Base-by-base conservation (phyloP, 1,140 invertebrate genomes). In the Eurytemora carolleeae region DNA sequence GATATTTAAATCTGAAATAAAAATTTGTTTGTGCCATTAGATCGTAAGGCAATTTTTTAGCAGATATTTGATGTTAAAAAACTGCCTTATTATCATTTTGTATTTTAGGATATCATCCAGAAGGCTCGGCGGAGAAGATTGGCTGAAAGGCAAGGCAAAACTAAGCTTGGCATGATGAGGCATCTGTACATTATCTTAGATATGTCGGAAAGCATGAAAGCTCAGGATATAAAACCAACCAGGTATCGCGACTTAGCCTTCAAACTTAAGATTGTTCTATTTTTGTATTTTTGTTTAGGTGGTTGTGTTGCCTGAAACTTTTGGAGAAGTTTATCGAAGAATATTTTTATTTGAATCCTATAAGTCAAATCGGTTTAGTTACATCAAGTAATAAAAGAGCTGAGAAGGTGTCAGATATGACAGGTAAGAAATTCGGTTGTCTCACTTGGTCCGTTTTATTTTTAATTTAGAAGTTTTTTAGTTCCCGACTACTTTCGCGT, bases 341-440 rank as follows among this genome's bases (percentile, higher is more conserved):
- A 74, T 98, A 87, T 71, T 95, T 98, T 74, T 92, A 98, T 73
- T 89, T 96, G 75, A 98, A 98, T 76, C 95, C 95, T 44, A 91
- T 98, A 57, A 93, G 90, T 72, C 95, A 98, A 73, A 73, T 98
- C 53, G 94, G 93, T 20, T 76, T 98, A 55, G 86, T 98, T 66
- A 74, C 82, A 16, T 87, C 92, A 61, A 84, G 84, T 67, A 94
- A 95, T 68, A 97, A 96, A 74, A 77, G 90, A 68, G 88, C 91
- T 18, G 92, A 98, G 70, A 91, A 86, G 75, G 70, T 94, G 2
- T 84, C 85, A 61, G 88, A 94, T 65, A 75, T 97, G 25, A 84
- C 86, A 66, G 91, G 91, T 68, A 67, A 44, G n/a, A 44, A 44
- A 44, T 12, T n/a, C n/a, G 7, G 7, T 44, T 44, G 31, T 44